Evolutionary conservation across 1,140 invertebrate genomes (phyloP), one percentile per base, ranked within the genome.

Genomic region (Calephelis virginiensis): DNA sequence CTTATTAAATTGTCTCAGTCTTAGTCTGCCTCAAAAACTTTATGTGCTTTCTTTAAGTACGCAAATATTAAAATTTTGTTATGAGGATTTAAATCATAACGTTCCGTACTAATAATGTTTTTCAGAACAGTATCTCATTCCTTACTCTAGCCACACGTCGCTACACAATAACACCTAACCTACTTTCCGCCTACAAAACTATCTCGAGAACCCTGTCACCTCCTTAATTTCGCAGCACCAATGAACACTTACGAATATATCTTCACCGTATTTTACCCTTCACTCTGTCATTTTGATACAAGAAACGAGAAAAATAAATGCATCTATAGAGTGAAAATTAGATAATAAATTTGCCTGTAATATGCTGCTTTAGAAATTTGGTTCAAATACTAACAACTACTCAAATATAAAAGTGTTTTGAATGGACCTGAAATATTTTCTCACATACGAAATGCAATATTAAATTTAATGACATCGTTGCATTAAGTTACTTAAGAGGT

Each of bases 181-280:
- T 59, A 59, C 12, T 59, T 59, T 59, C 53, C 53, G 10, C 11
- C 53, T 59, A 43, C 40, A 59, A 37, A 59, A n/a, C 12, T 59
- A 59, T 38, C 53, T 59, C 28, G 28, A 59, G 53, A 59, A 59
- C 53, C 53, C 53, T 59, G 53, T 59, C 37, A 59, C 53, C 53
- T 59, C 53, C 17, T 59, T 11, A 59, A 59, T 59, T 59, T 59
- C 37, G 28, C 53, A 59, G 53, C 53, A 59, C 53, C 53, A 59
- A 59, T 59, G 53, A 59, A 59, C 53, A 59, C 53, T 59, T 59
- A 59, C 53, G 53, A 59, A 38, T 59, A 59, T 10, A 59, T 38
- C 53, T 59, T n/a, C 28, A 38, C 11, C 11, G 28, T 37, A 59
- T 37, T 28, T 59, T 59, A 59, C 11, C 10, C 11, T 59, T 59